These are phyloP conservation scores for Myiopsitta monachus DNA, from an alignment of 2,113 vertebrate species.

Conservation along the genomic window DNA sequence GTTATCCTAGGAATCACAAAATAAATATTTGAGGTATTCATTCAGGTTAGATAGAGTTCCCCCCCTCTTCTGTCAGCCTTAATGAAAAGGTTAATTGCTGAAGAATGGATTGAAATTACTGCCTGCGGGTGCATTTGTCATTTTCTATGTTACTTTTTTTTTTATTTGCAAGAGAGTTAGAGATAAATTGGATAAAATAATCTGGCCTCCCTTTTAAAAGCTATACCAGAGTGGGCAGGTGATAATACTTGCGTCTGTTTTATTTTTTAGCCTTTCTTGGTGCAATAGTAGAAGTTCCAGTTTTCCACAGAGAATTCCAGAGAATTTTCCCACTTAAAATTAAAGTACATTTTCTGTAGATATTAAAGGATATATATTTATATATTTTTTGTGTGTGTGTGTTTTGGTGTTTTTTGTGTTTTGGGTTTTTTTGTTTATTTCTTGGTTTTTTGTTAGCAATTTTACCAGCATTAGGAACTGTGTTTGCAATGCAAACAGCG, in stretches of 20 bases:
- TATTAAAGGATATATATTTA: neutral
- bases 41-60: neutral
- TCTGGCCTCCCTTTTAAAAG: neutral
- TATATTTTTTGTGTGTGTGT: neutral
- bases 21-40: neutral
- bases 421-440: neutral
- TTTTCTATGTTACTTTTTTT: neutral
- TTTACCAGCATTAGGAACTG: neutral
- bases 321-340: neutral
- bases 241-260: neutral
- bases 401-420: neutral
- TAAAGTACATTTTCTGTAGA: neutral
- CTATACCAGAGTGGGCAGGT: neutral
- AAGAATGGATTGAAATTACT: slow-evolving; percentile 27
- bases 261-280: neutral
- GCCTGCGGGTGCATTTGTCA: slow-evolving; percentile 8
- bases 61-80: neutral
- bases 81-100: slow-evolving; percentile 46
- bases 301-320: neutral
- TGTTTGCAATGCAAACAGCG: neutral
- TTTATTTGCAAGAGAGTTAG: neutral
- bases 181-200: neutral
- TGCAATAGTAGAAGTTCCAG: neutral
- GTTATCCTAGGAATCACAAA: neutral
- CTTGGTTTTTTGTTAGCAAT: neutral